phyloP scores from a whole-genome alignment of 2,797 vertebrate genomes.

The Trachops cirrhosus region DNA sequence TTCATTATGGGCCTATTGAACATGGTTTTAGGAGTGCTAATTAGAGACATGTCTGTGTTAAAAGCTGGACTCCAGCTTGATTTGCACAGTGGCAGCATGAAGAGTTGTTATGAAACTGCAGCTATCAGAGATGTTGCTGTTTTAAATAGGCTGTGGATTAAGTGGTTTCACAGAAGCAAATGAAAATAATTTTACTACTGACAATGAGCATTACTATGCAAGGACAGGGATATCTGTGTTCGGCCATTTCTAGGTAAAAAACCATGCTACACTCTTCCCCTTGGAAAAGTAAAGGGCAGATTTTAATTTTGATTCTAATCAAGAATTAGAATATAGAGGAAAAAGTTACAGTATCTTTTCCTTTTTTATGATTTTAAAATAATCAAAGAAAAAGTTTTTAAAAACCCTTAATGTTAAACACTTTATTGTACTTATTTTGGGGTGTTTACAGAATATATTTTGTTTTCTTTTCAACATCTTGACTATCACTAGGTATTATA shows the following conservation, averaged over 20 bases:
- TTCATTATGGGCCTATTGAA: slow-evolving; percentile 62
- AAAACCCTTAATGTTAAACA: not conserved
- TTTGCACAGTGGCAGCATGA: slow-evolving; percentile 74
- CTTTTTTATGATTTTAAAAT: not conserved
- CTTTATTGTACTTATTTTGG: not conserved
- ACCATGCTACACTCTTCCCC: not conserved
- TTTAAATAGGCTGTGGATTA: slow-evolving; percentile 79
- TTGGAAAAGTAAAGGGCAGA: not conserved
- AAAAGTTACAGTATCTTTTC: not conserved
- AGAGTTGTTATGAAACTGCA: slow-evolving; percentile 77
- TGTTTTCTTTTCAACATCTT: not conserved
- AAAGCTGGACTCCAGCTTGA: slow-evolving; percentile 61
- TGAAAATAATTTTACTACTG: slow-evolving; percentile 72
- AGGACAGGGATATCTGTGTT: slow-evolving; percentile 26
- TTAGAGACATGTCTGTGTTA: slow-evolving; percentile 66
- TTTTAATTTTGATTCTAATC: not conserved
- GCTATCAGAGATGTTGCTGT: slow-evolving; percentile 76
- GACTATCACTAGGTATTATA: not conserved
- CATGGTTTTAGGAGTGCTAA: slow-evolving; percentile 66
- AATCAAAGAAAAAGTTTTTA: not conserved
- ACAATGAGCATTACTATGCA: slow-evolving; percentile 68
- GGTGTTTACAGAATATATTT: not conserved
- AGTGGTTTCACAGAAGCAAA: slow-evolving; percentile 66
- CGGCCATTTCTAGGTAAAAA: slow-evolving; percentile 56
- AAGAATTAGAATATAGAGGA: not conserved